Base-by-base conservation (phyloP, 2,113 vertebrate species). In the Thymallus thymallus region DNA sequence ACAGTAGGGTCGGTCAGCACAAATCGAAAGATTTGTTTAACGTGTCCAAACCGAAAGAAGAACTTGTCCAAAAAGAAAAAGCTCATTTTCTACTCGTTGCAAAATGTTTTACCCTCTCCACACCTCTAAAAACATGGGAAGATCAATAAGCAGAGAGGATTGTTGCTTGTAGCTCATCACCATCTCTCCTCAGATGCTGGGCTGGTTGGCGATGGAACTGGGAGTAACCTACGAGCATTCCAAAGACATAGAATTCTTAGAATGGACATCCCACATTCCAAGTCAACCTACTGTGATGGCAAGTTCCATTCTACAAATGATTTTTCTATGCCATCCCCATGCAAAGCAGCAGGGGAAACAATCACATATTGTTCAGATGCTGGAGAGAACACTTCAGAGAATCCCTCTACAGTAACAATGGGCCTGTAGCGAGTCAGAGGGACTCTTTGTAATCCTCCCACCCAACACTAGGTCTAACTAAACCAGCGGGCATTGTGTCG, bases 151-250 rank as follows among this genome's bases (percentile, higher is more conserved):
- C 71, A 73, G 64, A 7, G 62, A 61, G 78, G 76, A 82, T 75
- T 83, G 79, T 79, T 2, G 77, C 61, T 5, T 83, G 79, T 80
- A 3, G 76, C 61, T 3, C 72, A 81, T 86, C 35, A 35, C 35
- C 35, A 9, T 35, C 7, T 10, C 86, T 86, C 81, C 76, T 84
- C 71, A 76, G 83, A 85, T 76, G 22, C 14, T 18, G 5, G 80
- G 80, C 81, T 83, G 90, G 87, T 82, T 84, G 90, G 86, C 87
- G 87, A 91, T 91, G 90, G 90, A 90, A 91, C 90, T 88, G 86
- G 83, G 87, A 88, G 87, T 89, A 88, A 89, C 89, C 87, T 89
- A 87, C 14, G 86, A 77, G 88, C 86, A 82, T 51, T 18, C 48
- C 48, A 51, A 5, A 51, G 48, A 51, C 12, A 51, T 51, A 18